Conservation (phyloP, 1,140 invertebrate species). For the Drosophila elegans region DNA sequence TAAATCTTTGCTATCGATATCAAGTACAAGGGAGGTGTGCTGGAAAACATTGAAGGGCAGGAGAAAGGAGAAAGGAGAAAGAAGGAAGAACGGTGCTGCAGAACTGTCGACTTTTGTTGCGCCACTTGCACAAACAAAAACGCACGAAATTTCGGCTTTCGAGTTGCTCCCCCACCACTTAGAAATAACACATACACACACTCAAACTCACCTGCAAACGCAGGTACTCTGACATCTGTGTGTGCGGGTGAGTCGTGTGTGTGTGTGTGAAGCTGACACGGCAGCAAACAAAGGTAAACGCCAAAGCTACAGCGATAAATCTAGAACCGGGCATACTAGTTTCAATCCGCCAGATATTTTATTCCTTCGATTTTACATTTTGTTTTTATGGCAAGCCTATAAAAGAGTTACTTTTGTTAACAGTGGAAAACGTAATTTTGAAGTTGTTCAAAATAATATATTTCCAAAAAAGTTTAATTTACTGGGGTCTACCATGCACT, state of each 20-base stretch:
- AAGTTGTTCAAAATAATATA: too few species aligned
- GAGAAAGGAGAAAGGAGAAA: neutral
- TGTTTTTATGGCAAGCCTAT: neutral
- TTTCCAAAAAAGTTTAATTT: too few species aligned
- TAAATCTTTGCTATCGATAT: conserved; percentile 14
- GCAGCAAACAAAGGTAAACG: conserved; percentile 26
- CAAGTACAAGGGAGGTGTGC: neutral
- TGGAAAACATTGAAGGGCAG: neutral
- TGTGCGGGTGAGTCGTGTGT: conserved; percentile 19
- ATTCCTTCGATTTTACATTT: neutral
- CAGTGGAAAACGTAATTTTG: too few species aligned
- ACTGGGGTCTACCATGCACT: too few species aligned
- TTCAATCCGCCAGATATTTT: neutral
- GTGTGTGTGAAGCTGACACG: conserved; percentile 23
- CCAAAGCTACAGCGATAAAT: conserved; percentile 25
- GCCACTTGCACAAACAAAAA: conserved; percentile 53
- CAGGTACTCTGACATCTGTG: conserved; percentile 34
- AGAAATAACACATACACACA: neutral
- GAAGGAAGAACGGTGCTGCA: neutral
- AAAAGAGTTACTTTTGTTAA: neutral
- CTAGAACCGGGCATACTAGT: conserved; percentile 24
- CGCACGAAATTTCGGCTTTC: conserved; percentile 49
- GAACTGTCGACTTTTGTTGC: conserved; percentile 35
- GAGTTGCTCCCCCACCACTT: conserved; percentile 12
- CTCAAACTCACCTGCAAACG: conserved; percentile 16